These are phyloP conservation scores for Pygmarrhopalites habei DNA, from an alignment of 1,140 invertebrate species.

Conservation along the genomic window DNA sequence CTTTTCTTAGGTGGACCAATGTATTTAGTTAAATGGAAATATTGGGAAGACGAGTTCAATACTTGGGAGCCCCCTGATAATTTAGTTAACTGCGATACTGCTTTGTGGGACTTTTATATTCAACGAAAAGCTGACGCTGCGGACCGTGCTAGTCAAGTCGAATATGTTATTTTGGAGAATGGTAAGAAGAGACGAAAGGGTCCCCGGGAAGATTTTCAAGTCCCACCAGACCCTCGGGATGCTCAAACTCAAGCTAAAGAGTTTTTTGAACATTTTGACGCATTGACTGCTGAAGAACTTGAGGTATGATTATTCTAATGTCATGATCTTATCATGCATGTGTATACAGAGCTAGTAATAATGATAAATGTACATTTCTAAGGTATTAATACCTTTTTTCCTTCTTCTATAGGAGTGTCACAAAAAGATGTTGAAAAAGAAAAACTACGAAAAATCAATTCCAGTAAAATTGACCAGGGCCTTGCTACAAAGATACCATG, in stretches of 20 bases:
- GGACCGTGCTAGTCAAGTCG: conserved; percentile 39
- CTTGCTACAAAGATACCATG: no score
- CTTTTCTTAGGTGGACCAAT: no score
- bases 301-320: no score
- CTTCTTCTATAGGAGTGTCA: conserved; percentile 17
- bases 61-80: conserved; percentile 34
- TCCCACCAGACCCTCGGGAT: conserved; percentile 35
- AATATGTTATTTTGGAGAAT: conserved; percentile 16
- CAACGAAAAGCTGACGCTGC: conserved; percentile 23
- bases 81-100: conserved; percentile 23
- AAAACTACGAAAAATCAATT: conserved; percentile 9
- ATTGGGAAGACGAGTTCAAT: conserved; percentile 31
- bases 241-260: conserved; percentile 21
- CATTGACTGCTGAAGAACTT: conserved; percentile 21
- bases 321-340: background rate
- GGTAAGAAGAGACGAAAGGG: conserved; percentile 26
- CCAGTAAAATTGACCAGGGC: conserved; percentile 19
- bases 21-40: conserved; percentile 38
- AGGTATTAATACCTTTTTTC: no score
- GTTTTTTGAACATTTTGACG: conserved; percentile 15
- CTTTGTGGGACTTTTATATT: conserved; percentile 20
- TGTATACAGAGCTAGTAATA: background rate
- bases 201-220: background rate
- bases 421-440: background rate
- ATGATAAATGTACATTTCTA: background rate